Evolutionary conservation across 2,888 invertebrate genomes (phyloP).

Genomic region (Myathropa florea): DNA sequence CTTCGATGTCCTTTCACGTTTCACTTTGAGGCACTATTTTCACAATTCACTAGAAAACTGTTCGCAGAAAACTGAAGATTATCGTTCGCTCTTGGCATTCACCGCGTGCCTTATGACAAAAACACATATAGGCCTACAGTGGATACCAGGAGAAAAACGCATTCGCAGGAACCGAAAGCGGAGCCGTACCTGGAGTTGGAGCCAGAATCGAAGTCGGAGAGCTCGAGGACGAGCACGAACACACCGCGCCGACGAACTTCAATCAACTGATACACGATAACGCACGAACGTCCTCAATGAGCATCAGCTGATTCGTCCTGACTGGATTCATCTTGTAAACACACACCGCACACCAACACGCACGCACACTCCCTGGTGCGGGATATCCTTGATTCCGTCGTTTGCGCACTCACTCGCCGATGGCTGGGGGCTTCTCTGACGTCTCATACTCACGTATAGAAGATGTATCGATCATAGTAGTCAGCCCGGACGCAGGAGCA

Average conservation of each 20-base stretch:
- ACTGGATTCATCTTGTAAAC: conserved; percentile 29
- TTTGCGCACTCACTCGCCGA: background rate
- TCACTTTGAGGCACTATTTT: conserved; percentile 1
- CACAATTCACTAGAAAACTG: background rate
- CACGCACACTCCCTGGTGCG: conserved; percentile 7
- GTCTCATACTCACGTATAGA: conserved; percentile 3
- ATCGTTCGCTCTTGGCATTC: conserved; percentile 98
- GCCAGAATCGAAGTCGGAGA: too few species aligned
- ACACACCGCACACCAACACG: conserved; percentile 5
- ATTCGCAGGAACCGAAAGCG: conserved; percentile 4
- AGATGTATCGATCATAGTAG: conserved; percentile 12
- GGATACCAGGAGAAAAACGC: conserved; percentile 94
- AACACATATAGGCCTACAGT: conserved; percentile 96
- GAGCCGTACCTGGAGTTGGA: too few species aligned
- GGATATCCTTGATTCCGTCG: conserved; percentile 1
- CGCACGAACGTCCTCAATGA: conserved; percentile 14
- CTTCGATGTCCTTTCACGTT: background rate
- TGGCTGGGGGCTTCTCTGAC: background rate
- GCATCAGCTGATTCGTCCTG: conserved; percentile 54
- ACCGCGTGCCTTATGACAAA: conserved; percentile 99
- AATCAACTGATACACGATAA: conserved; percentile 46
- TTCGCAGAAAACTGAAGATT: conserved; percentile 76
- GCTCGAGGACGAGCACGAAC: background rate
- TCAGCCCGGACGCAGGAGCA: background rate
- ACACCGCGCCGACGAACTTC: conserved; percentile 18